Conservation (phyloP, 2,113 vertebrate genomes). For the Myotis yumanensis region DNA sequence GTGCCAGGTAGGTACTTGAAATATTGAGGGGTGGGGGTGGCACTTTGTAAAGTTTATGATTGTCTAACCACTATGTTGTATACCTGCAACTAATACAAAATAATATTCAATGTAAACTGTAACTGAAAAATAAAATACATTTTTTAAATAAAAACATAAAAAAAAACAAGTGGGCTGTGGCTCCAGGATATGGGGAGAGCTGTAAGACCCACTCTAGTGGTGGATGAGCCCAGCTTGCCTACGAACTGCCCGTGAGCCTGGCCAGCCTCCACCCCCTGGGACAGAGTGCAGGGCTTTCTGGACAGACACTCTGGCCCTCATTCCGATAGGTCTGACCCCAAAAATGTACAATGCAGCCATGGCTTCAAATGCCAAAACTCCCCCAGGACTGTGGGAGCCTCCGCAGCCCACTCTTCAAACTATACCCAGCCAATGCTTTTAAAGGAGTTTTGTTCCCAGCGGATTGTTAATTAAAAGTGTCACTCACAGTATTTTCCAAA, state of each 20-base stretch:
- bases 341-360: neutral
- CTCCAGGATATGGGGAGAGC: neutral
- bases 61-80: neutral
- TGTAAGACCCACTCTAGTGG: no score
- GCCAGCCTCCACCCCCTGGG: neutral
- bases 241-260: neutral
- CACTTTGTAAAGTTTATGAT: neutral
- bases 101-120: neutral
- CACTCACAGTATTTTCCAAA: conserved; percentile 9
- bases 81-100: neutral
- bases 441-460: conserved; percentile 27
- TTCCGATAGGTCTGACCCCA: neutral
- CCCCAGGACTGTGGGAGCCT: neutral
- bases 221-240: neutral
- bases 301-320: neutral
- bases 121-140: neutral
- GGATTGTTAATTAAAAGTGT: conserved; percentile 44
- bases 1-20: neutral
- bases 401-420: neutral
- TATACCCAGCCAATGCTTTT: neutral
- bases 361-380: neutral
- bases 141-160: neutral
- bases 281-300: neutral
- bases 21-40: no score
- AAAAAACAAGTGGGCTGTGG: neutral